Conservation (phyloP, 2,888 invertebrate species). For the Sarcophaga carnaria region DNA sequence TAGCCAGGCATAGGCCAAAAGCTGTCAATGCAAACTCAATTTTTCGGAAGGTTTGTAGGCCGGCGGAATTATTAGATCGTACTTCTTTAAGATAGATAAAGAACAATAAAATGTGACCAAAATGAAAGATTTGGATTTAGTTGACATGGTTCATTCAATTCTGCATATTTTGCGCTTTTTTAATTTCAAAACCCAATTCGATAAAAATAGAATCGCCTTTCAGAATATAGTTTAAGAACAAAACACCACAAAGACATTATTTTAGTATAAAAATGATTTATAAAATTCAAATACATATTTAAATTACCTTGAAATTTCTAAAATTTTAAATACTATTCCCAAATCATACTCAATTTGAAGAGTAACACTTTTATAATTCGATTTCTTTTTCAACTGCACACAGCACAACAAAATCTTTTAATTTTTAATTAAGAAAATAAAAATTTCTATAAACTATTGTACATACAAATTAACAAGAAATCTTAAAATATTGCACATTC, state of each 20-base stretch:
- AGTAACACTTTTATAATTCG: conserved; percentile 25
- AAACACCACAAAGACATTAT: neutral
- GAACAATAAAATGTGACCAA: no score
- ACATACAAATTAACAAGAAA: conserved; percentile 51
- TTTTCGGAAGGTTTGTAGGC: no score
- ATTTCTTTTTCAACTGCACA: conserved; percentile 2
- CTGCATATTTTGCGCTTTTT: no score
- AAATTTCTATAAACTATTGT: conserved; percentile 8
- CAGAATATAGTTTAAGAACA: no score
- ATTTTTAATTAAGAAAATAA: conserved; percentile 27
- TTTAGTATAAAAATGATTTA: neutral
- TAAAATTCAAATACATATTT: neutral
- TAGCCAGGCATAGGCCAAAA: no score
- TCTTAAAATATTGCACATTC: conserved; percentile 65
- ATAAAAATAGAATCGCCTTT: no score
- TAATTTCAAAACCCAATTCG: no score
- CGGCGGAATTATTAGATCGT: no score
- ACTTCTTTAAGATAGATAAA: no score
- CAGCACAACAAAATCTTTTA: neutral
- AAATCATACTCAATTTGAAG: conserved; percentile 55
- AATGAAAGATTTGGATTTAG: no score
- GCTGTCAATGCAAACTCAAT: no score
- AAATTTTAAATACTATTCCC: conserved; percentile 65
- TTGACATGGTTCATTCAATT: no score
- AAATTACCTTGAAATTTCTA: conserved; percentile 68